Evolutionary conservation across 2,797 vertebrate species (phyloP), one percentile per base, ranked within the genome.

Genomic region (Mus spretus): DNA sequence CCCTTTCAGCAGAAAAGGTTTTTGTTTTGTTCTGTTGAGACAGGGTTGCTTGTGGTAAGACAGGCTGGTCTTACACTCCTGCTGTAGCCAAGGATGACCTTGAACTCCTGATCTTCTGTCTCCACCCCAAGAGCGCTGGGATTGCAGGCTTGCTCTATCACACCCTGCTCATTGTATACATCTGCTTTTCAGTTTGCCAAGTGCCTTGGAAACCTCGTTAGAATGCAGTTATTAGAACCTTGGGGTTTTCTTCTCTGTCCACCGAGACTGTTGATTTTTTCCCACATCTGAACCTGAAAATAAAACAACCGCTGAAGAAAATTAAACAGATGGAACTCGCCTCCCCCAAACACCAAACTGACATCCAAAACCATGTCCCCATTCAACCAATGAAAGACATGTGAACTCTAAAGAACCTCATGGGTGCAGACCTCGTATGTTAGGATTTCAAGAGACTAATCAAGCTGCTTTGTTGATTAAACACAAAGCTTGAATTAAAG

Each of bases 221-320:
- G 74, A 98, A 97, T 1, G 90, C 57, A 59, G 98, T 98, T 34
- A 98, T 17, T 90, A 97, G 79, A 89, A 85, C 94, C 91, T 98
- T 98, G 94, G 98, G 92, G 28, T 84, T 98, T 95, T 97, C 94
- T 81, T 97, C 96, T 88, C 50, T 95, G 47, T 97, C 74, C 87
- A 80, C 91, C 55, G 98, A 97, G 34, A 79, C 92, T 81, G 96
- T 98, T 37, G 95, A 2, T 90, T 97, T 96, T 92, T 95, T 97
- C 63, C 93, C 37, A 0, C 92, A 98, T 96, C 97, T 98, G 98
- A 98, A 98, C 97, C 98, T 99, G 98, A 96, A 98, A 98, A 94
- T 80, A 96, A 97, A 96, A 94, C 7, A 80, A 50, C 8, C 53
- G 87, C n/a, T 82, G 53, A 95, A 82, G 53, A 96, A 97, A 92